phyloP scores from a whole-genome alignment of 2,113 vertebrate species.

The Stigmatopora argus region DNA sequence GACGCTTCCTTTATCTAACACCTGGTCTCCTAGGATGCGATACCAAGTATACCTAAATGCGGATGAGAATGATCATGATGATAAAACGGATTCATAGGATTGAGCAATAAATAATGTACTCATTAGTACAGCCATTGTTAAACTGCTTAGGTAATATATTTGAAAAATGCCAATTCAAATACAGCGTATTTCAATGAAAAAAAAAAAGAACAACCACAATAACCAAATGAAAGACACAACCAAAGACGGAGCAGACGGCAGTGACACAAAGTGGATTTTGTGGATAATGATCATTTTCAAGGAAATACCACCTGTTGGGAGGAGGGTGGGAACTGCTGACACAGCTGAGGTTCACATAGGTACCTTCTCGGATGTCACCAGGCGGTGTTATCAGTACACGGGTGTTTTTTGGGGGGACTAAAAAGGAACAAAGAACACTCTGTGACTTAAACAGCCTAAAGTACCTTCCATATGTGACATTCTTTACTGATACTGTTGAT shows the following conservation, averaged over 20 bases:
- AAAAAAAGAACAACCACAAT: background rate
- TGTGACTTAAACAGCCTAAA: background rate
- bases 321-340: slow-evolving; percentile 61
- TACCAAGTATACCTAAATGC: slow-evolving; percentile 65
- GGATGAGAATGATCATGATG: background rate
- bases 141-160: background rate
- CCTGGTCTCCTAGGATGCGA: slow-evolving; percentile 56
- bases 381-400: slow-evolving; percentile 54
- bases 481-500: background rate
- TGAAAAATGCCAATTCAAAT: background rate
- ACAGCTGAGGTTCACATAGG: slow-evolving; percentile 65
- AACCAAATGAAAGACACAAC: too few relatives aligned
- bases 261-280: background rate
- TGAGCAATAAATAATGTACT: background rate
- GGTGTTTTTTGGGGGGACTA: slow-evolving; percentile 70
- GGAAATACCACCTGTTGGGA: slow-evolving; percentile 38
- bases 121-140: background rate
- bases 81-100: slow-evolving; percentile 1
- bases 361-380: slow-evolving; percentile 69
- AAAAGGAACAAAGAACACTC: slow-evolving; percentile 7
- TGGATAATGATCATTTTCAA: background rate
- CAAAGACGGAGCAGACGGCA: background rate
- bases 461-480: background rate
- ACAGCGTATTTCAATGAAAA: background rate
- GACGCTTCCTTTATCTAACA: slow-evolving; percentile 50